Evolutionary conservation across 1,140 invertebrate species (phyloP), one percentile per base, ranked within the genome.

Genomic region (Tribolium madens): DNA sequence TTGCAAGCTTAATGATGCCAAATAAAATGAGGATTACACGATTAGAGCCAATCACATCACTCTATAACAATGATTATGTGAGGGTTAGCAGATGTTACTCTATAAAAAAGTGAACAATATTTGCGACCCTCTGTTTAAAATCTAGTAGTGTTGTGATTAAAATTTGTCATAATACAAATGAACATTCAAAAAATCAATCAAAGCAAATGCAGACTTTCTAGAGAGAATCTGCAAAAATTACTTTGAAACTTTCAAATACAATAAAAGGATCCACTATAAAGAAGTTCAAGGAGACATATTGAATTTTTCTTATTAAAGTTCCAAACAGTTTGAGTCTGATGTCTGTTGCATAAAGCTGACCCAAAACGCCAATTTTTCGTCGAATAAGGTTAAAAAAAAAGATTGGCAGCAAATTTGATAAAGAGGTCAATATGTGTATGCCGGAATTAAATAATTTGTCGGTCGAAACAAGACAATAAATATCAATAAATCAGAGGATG

Each of bases 401-500:
- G n/a, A n/a, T n/a, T n/a, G n/a, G n/a, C n/a, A n/a, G n/a, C n/a
- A n/a, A 42, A 42, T 3, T 42, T 4, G 3, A 2, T 26, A 5
- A 26, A n/a, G n/a, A n/a, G n/a, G n/a, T n/a, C n/a, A n/a, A n/a
- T n/a, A n/a, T n/a, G n/a, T n/a, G 2, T 26, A 26, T 26, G 21
- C 21, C 21, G 21, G 21, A 26, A 26, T 26, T 9, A 47, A 64
- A 33, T 21, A 6, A 60, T 60, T 60, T 60, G 48, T 72, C 12
- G 70, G n/a, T 36, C 17, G 7, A 50, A 12, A 72, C 70, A 50
- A 57, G 33, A 74, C 72, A 57, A 74, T 73, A 73, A 73, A 73
- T 74, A 57, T 46, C 50, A 74, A 74, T 74, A 74, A 74, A 74
- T 74, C 50, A 74, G 13, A 31, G 31, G 26, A 33, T 60, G 26